Percentiles rank a stretch among this genome's conserved stretches.
phyloP scores from a whole-genome alignment of 2,113 vertebrate genomes.

The Epinephelus cyanopodus region DNA sequence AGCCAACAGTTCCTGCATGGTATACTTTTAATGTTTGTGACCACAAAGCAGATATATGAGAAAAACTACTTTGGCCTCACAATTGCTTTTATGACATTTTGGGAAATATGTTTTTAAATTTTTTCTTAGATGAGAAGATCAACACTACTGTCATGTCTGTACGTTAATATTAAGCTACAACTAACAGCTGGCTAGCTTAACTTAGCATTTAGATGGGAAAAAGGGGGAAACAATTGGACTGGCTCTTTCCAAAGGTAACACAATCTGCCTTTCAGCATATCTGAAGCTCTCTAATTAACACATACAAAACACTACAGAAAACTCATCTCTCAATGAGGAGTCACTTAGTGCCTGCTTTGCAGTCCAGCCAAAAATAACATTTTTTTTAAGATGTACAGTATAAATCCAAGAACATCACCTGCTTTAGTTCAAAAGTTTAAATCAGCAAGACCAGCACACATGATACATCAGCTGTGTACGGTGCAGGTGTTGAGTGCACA shows the following conservation, averaged over 20 bases:
- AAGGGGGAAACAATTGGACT: background rate
- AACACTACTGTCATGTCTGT: background rate
- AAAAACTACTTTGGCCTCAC: too few species aligned
- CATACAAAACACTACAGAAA: background rate
- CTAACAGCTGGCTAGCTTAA: background rate
- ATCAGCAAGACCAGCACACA: background rate
- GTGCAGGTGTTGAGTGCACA: background rate
- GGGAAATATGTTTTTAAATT: too few species aligned
- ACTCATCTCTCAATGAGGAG: background rate
- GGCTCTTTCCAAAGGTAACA: background rate
- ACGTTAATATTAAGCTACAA: background rate
- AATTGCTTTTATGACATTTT: background rate
- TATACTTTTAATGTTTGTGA: too few species aligned
- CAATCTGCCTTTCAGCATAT: background rate
- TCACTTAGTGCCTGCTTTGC: background rate
- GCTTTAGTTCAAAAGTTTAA: background rate
- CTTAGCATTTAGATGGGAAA: background rate
- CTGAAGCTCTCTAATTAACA: too few species aligned
- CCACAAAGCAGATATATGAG: too few species aligned
- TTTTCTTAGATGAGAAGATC: background rate
- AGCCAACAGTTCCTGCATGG: too few species aligned
- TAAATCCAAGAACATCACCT: background rate
- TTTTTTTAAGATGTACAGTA: background rate
- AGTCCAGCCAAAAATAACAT: background rate
- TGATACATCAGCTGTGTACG: background rate